Conservation (phyloP, 2,888 invertebrate genomes). For the Nomada flava region DNA sequence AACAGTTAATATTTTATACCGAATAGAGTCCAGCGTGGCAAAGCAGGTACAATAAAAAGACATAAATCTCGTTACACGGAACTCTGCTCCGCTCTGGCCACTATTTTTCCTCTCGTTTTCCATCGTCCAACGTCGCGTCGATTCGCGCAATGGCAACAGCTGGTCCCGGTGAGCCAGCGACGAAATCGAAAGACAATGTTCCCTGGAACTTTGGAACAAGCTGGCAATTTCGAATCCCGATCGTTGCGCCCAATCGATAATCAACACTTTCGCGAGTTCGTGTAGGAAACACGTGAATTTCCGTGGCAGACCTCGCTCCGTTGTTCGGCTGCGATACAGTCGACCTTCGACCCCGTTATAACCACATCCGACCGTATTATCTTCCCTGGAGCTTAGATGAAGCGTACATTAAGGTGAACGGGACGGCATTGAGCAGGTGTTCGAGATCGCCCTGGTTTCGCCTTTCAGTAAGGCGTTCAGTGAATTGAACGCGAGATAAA, state of each 20-base stretch:
- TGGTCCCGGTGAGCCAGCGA: not conserved
- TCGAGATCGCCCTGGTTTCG: slow-evolving; percentile 24
- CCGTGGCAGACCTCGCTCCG: slow-evolving; percentile 2
- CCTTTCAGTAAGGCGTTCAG: slow-evolving; percentile 35
- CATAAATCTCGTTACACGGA: not conserved
- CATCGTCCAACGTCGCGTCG: not conserved
- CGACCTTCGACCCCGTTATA: slow-evolving; percentile 61
- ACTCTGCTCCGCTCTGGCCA: not conserved
- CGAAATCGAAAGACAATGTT: slow-evolving; percentile 2
- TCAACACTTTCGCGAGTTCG: slow-evolving; percentile 35
- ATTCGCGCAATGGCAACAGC: slow-evolving; percentile 8
- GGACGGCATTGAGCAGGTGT: slow-evolving; percentile 37
- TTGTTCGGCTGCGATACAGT: not conserved
- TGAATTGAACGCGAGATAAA: not conserved
- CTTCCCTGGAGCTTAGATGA: slow-evolving; percentile 38
- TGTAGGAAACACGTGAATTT: slow-evolving; percentile 27
- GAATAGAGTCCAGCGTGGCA: not conserved
- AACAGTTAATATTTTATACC: slow-evolving; percentile 2
- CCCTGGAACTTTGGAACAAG: not conserved
- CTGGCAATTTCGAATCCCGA: slow-evolving; percentile 4
- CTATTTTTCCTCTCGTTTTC: not conserved
- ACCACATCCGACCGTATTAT: slow-evolving; percentile 57
- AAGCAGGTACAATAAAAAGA: not conserved
- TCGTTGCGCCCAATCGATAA: slow-evolving; percentile 36
- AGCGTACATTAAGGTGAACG: slow-evolving; percentile 57